phyloP scores from a whole-genome alignment of 2,797 vertebrate genomes.

The Myotis daubentonii region DNA sequence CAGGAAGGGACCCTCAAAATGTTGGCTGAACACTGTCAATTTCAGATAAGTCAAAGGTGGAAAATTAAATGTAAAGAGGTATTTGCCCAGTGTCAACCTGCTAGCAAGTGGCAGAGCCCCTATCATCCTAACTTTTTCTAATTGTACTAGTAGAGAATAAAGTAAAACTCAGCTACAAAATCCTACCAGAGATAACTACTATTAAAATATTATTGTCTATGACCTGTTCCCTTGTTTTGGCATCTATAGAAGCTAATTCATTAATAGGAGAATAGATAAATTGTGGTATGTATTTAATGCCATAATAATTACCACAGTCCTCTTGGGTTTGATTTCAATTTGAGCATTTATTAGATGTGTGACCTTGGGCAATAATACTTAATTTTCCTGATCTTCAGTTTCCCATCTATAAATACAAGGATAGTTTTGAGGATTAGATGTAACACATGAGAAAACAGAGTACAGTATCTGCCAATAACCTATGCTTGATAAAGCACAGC shows the following conservation, averaged over 20 bases:
- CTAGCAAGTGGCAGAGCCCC: not conserved
- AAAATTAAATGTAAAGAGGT: constrained; percentile 11
- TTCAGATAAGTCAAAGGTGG: not conserved
- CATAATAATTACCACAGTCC: not conserved
- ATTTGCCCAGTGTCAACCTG: not conserved
- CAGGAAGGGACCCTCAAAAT: not conserved
- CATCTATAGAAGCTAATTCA: not conserved
- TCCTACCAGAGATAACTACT: not conserved
- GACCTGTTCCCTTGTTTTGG: not conserved
- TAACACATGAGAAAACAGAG: not conserved
- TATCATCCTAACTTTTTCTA: not conserved
- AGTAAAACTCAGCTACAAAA: constrained; percentile 7
- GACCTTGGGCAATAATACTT: not conserved
- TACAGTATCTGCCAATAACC: not conserved
- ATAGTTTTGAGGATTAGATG: not conserved
- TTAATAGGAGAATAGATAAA: not conserved
- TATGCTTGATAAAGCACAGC: not conserved
- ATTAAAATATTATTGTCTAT: constrained; percentile 6
- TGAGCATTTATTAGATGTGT: not conserved
- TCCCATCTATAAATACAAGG: not conserved
- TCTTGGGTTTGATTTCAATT: not conserved
- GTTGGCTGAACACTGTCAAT: not conserved
- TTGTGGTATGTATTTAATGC: not conserved
- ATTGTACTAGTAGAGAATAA: constrained; percentile 21
- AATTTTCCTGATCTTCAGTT: not conserved